A percentile compares a stretch with the other conserved stretches of the same genome.
Conservation (phyloP, 1,140 invertebrate species). For the Nymphalis io region DNA sequence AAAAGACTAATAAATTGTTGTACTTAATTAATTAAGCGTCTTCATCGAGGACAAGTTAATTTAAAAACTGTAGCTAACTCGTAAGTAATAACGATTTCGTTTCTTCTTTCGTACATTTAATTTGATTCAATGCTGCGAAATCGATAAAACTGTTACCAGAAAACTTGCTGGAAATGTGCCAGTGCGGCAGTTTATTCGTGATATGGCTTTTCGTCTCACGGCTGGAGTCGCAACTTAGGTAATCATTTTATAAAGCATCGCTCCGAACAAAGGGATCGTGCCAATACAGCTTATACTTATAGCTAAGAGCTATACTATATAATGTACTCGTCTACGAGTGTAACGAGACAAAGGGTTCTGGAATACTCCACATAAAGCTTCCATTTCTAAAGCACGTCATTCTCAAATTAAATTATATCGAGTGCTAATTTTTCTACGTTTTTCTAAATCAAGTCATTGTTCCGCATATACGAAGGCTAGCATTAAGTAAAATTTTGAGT, state of each 20-base stretch:
- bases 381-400: not conserved
- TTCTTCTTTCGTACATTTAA: slow-evolving; percentile 22
- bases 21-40: too few species aligned
- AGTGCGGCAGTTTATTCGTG: slow-evolving; percentile 39
- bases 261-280: slow-evolving; percentile 13
- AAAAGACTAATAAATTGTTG: too few species aligned
- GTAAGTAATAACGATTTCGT: not conserved
- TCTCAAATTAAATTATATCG: not conserved
- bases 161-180: slow-evolving; percentile 44
- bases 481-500: too few species aligned
- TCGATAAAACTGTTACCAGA: slow-evolving; percentile 44
- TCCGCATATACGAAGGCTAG: too few species aligned
- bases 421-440: not conserved
- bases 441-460: too few species aligned
- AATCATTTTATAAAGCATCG: slow-evolving; percentile 28
- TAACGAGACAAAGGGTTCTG: slow-evolving; percentile 6
- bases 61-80: not conserved
- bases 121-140: slow-evolving; percentile 35
- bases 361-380: not conserved
- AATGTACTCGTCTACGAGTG: not conserved
- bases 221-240: slow-evolving; percentile 33
- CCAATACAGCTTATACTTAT: slow-evolving; percentile 15
- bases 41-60: too few species aligned
- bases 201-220: slow-evolving; percentile 37
- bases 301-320: slow-evolving; percentile 14